A percentile compares a stretch with the other conserved stretches of the same genome.
phyloP scores from a whole-genome alignment of 2,113 vertebrate genomes.

The Loxodonta africana region DNA sequence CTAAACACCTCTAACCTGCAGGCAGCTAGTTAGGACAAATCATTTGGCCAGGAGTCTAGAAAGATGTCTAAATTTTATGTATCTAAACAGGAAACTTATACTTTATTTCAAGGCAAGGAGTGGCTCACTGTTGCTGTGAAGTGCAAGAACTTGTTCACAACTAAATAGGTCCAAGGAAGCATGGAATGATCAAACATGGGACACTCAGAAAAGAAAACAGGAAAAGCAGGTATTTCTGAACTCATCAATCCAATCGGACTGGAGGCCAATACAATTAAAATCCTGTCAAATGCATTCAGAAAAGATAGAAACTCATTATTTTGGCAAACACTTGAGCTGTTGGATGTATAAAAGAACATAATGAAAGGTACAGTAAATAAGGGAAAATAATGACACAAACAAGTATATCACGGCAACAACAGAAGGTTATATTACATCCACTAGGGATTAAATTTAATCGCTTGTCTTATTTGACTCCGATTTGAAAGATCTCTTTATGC shows the following conservation, averaged over 20 bases:
- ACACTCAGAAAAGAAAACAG: background rate
- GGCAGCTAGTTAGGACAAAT: background rate
- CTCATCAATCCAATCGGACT: background rate
- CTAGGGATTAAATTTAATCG: slow-evolving; percentile 57
- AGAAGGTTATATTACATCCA: background rate
- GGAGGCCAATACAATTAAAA: slow-evolving; percentile 58
- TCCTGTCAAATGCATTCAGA: background rate
- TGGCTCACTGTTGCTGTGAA: slow-evolving; percentile 10
- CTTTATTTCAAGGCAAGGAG: background rate
- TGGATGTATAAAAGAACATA: background rate
- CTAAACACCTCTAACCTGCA: background rate
- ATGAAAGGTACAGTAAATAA: slow-evolving; percentile 39
- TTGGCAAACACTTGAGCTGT: background rate
- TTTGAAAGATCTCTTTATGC: background rate
- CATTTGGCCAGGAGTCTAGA: background rate
- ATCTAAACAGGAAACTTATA: background rate
- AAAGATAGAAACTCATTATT: slow-evolving; percentile 2
- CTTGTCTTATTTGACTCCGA: background rate
- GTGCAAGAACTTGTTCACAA: slow-evolving; percentile 17
- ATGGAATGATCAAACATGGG: background rate
- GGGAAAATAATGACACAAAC: background rate
- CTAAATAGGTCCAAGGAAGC: slow-evolving; percentile 17
- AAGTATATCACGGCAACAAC: background rate
- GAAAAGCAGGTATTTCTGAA: background rate
- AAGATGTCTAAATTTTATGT: background rate